Conservation (phyloP, 2,113 vertebrate genomes). For the Phalacrocorax brasilianus region DNA sequence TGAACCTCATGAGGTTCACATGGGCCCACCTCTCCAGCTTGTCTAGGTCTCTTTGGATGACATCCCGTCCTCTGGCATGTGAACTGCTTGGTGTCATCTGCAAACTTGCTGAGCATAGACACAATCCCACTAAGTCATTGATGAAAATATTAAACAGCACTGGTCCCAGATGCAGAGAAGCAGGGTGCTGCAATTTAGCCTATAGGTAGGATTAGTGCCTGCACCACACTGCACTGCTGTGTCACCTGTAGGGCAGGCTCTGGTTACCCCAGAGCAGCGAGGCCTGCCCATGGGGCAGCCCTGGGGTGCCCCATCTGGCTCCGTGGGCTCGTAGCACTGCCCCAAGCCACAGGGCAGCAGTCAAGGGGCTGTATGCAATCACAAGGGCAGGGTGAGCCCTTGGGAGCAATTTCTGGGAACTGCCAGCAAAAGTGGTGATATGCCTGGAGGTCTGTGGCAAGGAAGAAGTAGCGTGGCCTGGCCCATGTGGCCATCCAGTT, state of each 20-base stretch:
- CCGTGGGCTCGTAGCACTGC: fast-evolving
- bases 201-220: background rate
- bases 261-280: background rate
- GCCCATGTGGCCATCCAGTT: fast-evolving
- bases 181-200: background rate
- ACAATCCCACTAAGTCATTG: no score
- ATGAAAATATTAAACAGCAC: no score
- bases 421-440: background rate
- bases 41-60: no score
- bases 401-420: background rate
- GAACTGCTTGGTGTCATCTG: no score
- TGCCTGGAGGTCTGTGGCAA: fast-evolving
- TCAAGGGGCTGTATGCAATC: fast-evolving
- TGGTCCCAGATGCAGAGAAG: no score
- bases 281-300: background rate
- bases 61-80: no score
- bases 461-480: fast-evolving
- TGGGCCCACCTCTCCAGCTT: no score
- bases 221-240: fast-evolving
- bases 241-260: fast-evolving
- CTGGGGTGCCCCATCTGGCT: background rate
- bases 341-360: fast-evolving
- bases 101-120: no score
- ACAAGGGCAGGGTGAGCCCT: background rate
- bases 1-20: no score